phyloP scores from a whole-genome alignment of 2,797 vertebrate genomes.

The Salmo trutta region DNA sequence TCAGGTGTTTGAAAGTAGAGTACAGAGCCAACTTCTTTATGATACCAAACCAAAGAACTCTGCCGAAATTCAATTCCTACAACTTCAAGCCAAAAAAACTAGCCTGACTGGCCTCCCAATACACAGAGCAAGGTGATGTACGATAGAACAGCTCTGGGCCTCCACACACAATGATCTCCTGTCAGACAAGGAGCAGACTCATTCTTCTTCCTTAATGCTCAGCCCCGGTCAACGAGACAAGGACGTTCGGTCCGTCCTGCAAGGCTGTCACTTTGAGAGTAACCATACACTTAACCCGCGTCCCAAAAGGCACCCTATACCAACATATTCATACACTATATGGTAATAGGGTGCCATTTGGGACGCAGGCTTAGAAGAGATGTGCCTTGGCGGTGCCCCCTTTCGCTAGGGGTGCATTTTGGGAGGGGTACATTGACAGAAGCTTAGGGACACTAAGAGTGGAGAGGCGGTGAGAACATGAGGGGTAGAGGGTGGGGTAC shows the following conservation, averaged over 20 bases:
- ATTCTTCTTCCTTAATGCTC: neutral
- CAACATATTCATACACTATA: no score
- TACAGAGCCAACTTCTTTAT: neutral
- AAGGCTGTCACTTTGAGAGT: neutral
- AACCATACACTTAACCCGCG: no score
- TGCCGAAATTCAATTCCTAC: neutral
- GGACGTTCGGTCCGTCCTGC: neutral
- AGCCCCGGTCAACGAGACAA: neutral
- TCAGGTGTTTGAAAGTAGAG: neutral
- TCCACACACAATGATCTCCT: neutral
- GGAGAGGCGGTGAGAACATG: neutral
- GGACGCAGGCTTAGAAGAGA: no score
- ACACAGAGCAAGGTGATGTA: neutral
- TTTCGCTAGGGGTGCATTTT: no score
- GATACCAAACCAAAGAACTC: neutral
- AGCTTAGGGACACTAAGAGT: neutral
- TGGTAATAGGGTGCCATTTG: no score
- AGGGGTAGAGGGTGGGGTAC: neutral
- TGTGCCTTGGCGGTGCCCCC: no score
- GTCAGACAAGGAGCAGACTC: neutral
- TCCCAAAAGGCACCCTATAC: no score
- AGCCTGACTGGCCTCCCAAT: neutral
- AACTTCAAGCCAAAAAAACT: neutral
- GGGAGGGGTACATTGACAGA: neutral
- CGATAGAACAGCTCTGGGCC: neutral